Evolutionary conservation across 2,888 invertebrate genomes (phyloP), one percentile per base, ranked within the genome.

Genomic region (Cloeon dipterum): DNA sequence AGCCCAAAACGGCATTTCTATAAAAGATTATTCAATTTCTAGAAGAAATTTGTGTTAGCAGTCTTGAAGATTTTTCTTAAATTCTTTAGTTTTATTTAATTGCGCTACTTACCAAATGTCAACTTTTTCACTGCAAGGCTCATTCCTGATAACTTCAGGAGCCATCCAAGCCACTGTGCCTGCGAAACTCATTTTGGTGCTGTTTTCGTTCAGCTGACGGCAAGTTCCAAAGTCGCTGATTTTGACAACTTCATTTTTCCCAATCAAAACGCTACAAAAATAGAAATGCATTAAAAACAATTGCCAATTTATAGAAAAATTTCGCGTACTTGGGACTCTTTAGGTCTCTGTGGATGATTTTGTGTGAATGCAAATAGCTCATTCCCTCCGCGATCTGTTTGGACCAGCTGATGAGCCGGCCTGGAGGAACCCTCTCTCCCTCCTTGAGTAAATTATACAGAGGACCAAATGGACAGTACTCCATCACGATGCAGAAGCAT

Each of bases 81-180:
- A n/a, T n/a, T n/a, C n/a, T n/a, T n/a, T n/a, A n/a, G n/a, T n/a
- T n/a, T n/a, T n/a, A n/a, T n/a, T n/a, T 37, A 29, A 4, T 20
- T 32, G 21, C 36, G 36, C 19, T 29, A 44, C 56, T 56, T 51
- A 68, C 94, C 96, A 98, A 41, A 98, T 82, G 54, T 98, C 98
- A 0, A 98, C 91, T 55, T 93, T 88, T 53, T 96, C 94, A 0
- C 88, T 91, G 56, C 93, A 98, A 0, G 82, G 86, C 52, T 94
- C 86, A 52, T 91, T 89, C 41, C 91, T 71, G 45, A 98, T 94
- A 26, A 96, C 83, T 62, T 98, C 98, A 0, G 98, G 98, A 0
- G 96, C 93, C 96, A 98, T 98, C 96, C 96, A 98, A 0, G 93
- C 88, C 1, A 94, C 88, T 0, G 96, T 98, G 26, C 96, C 96